Base-by-base conservation (phyloP, 2,113 vertebrate genomes). In the Emydocephalus ijimae region DNA sequence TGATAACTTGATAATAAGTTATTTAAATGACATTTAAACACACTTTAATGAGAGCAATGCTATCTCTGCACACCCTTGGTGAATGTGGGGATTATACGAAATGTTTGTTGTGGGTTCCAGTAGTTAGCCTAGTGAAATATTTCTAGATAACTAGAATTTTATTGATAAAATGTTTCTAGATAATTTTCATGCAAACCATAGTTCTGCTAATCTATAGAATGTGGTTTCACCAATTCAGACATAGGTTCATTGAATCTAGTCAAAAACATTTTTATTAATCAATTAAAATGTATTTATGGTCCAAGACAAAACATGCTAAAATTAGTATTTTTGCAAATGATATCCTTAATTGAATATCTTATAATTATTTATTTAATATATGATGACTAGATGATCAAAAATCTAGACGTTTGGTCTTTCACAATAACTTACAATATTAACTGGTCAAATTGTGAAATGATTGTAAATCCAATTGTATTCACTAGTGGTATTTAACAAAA, bases 321-420 rank as follows among this genome's bases (percentile, higher is more conserved):
- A 87, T n/a, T 52, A 45, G 9, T 81, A 26, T 90, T 29, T 93
- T 48, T 93, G 6, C 5, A 39, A 91, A 59, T 90, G 92, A 94
- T 92, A 92, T 89, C 59, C n/a, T 85, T 54, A 94, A 91, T 21
- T 93, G 91, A 90, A 90, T 56, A 24, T 43, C 56, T n/a, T n/a
- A 90, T 93, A 93, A 95, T 29, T 94, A 81, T 43, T 95, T 94
- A 34, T 69, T 96, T 94, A 94, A 34, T 91, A 91, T 94, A 89
- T 94, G 91, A 95, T 94, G 61, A 96, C 39, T 85, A 95, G 89
- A 87, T 94, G 92, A 87, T 95, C 93, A 92, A 91, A 93, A 95
- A 93, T 92, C 90, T 43, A 94, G 89, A 43, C 52, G 91, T 94
- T 52, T 93, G 7, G 88, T 92, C 15, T 64, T 86, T 34, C 39